These are phyloP conservation scores for Cyrtorhinus lividipennis DNA, from an alignment of 1,140 invertebrate genomes.

Conservation along the genomic window DNA sequence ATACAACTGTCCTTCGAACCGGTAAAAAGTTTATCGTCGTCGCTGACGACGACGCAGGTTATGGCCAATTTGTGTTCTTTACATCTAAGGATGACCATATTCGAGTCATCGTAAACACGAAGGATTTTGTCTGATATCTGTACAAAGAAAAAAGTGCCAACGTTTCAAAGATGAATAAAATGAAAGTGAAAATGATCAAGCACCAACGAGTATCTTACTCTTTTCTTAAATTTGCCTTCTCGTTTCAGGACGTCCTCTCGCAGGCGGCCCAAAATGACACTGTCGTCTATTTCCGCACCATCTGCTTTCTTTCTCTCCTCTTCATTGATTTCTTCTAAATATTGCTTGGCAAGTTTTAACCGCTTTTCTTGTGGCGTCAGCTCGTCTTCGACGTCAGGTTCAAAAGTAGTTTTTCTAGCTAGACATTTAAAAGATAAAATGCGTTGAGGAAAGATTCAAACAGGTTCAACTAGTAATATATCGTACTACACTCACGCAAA, in stretches of 20 bases:
- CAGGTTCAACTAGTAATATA: no score
- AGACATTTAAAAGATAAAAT: background rate
- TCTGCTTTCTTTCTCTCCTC: constrained; percentile 58
- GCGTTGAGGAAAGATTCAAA: background rate
- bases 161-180: no score
- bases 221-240: constrained; percentile 53
- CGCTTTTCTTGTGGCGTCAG: constrained; percentile 73
- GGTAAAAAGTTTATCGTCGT: constrained; percentile 59
- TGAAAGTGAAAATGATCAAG: no score
- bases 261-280: constrained; percentile 51
- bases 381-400: constrained; percentile 44
- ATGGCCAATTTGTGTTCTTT: constrained; percentile 63
- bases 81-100: constrained; percentile 21
- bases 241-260: constrained; percentile 74
- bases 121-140: constrained; percentile 52
- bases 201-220: no score
- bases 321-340: constrained; percentile 73
- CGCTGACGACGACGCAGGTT: constrained; percentile 66
- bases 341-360: constrained; percentile 71
- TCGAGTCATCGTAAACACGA: constrained; percentile 35
- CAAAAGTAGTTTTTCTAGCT: constrained; percentile 29
- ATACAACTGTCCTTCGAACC: constrained; percentile 78
- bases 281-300: constrained; percentile 47
- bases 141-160: no score
- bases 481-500: no score